phyloP scores from a whole-genome alignment of 2,888 invertebrate species.

The Hoplodrina blanda region DNA sequence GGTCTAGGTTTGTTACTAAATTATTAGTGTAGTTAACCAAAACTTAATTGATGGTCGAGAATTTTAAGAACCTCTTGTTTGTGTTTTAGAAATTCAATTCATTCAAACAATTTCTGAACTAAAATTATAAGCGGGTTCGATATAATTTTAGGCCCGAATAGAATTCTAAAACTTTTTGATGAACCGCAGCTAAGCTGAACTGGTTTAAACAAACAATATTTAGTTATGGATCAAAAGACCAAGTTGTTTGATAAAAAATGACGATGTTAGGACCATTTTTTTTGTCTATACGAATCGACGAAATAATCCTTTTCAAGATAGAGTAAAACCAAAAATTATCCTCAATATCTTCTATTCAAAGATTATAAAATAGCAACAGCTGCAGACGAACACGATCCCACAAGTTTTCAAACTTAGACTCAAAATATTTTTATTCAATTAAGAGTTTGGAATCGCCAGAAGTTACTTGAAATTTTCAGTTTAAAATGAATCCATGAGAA shows the following conservation, averaged over 20 bases:
- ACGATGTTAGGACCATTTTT: too few relatives aligned
- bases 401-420: slow-evolving; percentile 52
- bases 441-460: slow-evolving; percentile 49
- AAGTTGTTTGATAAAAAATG: too few relatives aligned
- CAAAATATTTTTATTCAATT: slow-evolving; percentile 57
- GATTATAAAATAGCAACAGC: slow-evolving; percentile 44
- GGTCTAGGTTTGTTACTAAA: slow-evolving; percentile 33
- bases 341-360: slow-evolving; percentile 17
- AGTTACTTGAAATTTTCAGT: slow-evolving; percentile 44
- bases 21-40: slow-evolving; percentile 41
- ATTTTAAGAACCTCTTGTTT: slow-evolving; percentile 51
- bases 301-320: slow-evolving; percentile 11
- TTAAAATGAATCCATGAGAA: slow-evolving; percentile 32
- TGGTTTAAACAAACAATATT: neutral
- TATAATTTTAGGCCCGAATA: slow-evolving; percentile 38
- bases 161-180: slow-evolving; percentile 15
- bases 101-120: slow-evolving; percentile 43
- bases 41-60: slow-evolving; percentile 54
- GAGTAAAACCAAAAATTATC: slow-evolving; percentile 13
- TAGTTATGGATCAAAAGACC: neutral
- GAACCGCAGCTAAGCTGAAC: neutral
- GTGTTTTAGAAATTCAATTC: slow-evolving; percentile 50
- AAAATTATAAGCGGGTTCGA: slow-evolving; percentile 50
- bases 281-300: neutral
- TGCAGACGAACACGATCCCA: slow-evolving; percentile 30